A percentile compares a stretch with the other conserved stretches of the same genome.
Conservation (phyloP, 2,113 vertebrate species). For the Microcebus murinus region DNA sequence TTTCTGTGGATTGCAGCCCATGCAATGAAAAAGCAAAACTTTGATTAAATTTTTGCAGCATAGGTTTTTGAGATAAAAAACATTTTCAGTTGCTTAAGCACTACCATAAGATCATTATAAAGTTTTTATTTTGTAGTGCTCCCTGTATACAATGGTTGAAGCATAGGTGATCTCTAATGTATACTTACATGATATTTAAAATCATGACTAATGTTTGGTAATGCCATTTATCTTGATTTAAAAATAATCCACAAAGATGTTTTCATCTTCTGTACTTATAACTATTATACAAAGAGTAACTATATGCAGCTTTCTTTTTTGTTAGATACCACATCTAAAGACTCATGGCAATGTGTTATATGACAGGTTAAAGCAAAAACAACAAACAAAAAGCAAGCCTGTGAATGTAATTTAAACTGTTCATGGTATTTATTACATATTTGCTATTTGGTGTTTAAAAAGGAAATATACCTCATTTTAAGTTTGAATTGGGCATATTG, state of each 20-base stretch:
- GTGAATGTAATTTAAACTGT: constrained; percentile 48
- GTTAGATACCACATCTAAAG: constrained; percentile 24
- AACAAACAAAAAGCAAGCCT: constrained; percentile 14
- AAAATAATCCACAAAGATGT: constrained; percentile 49
- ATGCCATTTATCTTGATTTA: constrained; percentile 35
- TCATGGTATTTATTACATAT: constrained; percentile 38
- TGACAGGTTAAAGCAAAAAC: constrained; percentile 45
- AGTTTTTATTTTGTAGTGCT: constrained; percentile 71
- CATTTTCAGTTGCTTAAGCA: constrained; percentile 67
- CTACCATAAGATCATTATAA: constrained; percentile 54
- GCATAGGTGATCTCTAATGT: constrained; percentile 58
- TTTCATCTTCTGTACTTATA: constrained; percentile 11
- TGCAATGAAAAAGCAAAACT: constrained; percentile 73
- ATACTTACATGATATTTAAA: constrained; percentile 51
- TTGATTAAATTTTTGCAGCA: constrained; percentile 65
- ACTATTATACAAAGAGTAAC: background rate
- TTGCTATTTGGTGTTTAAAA: constrained; percentile 57
- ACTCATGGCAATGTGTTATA: background rate
- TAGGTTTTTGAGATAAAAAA: constrained; percentile 63
- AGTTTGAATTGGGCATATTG: constrained; percentile 73
- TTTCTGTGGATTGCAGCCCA: constrained; percentile 70
- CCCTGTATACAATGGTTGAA: constrained; percentile 62
- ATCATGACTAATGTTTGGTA: constrained; percentile 31
- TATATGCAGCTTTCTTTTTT: background rate
- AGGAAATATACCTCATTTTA: constrained; percentile 71